A percentile compares a stretch with the other conserved stretches of the same genome.
These are phyloP conservation scores for Leptestheria dahalacensis DNA, from an alignment of 1,140 invertebrate genomes.

Conservation along the genomic window DNA sequence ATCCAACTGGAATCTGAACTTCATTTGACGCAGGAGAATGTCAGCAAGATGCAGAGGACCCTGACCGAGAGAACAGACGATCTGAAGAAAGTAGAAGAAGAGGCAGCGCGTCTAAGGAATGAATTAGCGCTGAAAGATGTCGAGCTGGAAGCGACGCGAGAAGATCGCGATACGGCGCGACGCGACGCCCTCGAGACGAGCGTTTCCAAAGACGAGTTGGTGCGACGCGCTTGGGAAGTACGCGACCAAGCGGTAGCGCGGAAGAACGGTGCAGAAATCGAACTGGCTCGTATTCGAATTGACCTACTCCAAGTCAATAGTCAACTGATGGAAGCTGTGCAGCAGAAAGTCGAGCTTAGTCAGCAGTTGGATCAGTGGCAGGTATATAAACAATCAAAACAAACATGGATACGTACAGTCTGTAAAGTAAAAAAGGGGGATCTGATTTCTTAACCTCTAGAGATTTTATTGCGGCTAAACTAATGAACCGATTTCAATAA, in stretches of 20 bases:
- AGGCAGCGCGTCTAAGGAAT: slow-evolving; percentile 47
- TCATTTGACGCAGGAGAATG: slow-evolving; percentile 33
- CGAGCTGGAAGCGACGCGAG: slow-evolving; percentile 56
- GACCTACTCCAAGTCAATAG: slow-evolving; percentile 84
- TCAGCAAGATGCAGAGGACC: slow-evolving; percentile 55
- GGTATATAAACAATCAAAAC: slow-evolving; percentile 33
- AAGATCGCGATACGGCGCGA: slow-evolving; percentile 63
- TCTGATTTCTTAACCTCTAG: too few species aligned
- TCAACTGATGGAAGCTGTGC: slow-evolving; percentile 83
- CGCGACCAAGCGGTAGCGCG: slow-evolving; percentile 71
- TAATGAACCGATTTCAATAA: too few species aligned
- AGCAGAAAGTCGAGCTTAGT: slow-evolving; percentile 85
- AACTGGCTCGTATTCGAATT: slow-evolving; percentile 69
- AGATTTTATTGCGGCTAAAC: too few species aligned
- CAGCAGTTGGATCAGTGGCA: slow-evolving; percentile 93
- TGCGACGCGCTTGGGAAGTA: slow-evolving; percentile 61
- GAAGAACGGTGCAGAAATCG: slow-evolving; percentile 73
- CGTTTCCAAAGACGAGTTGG: slow-evolving; percentile 50
- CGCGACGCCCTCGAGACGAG: slow-evolving; percentile 43
- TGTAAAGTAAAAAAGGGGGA: too few species aligned
- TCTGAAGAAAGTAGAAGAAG: slow-evolving; percentile 58
- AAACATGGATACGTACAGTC: not conserved
- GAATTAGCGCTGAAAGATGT: slow-evolving; percentile 64
- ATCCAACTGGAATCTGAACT: slow-evolving; percentile 35
- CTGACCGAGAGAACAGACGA: slow-evolving; percentile 59